Percentiles rank a stretch among this genome's conserved stretches.
These are phyloP conservation scores for Cordilura impudica DNA, from an alignment of 2,888 invertebrate genomes.

Conservation along the genomic window DNA sequence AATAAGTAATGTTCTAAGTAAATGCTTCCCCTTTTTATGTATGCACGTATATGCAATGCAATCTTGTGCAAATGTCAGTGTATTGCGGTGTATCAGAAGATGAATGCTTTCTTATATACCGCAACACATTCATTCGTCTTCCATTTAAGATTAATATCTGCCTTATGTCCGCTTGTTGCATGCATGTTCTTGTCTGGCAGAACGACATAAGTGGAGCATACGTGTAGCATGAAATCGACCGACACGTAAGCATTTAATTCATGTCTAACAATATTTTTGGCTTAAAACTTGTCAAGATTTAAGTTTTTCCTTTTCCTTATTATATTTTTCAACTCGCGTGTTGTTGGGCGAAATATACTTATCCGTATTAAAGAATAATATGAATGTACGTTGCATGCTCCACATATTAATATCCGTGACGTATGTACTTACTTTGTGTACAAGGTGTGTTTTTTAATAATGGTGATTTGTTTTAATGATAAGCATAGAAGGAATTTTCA, in stretches of 20 bases:
- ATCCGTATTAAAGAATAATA: slow-evolving; percentile 4
- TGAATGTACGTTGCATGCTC: slow-evolving; percentile 21
- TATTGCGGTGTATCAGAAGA: background rate
- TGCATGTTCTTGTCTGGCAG: slow-evolving; percentile 34
- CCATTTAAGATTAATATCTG: slow-evolving; percentile 54
- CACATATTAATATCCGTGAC: slow-evolving; percentile 51
- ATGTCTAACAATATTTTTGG: slow-evolving; percentile 37
- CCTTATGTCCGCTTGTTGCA: slow-evolving; percentile 58
- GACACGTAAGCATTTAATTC: slow-evolving; percentile 58
- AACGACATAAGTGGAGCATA: slow-evolving; percentile 54
- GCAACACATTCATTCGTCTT: background rate
- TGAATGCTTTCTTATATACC: background rate
- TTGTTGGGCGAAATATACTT: background rate
- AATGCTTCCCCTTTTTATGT: background rate
- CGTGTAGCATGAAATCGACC: slow-evolving; percentile 14
- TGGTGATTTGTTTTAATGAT: too few relatives aligned
- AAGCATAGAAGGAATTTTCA: too few relatives aligned
- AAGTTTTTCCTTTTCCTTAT: background rate
- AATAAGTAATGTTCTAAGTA: slow-evolving; percentile 1
- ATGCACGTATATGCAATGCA: background rate
- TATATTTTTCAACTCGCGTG: background rate
- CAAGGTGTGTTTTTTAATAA: too few relatives aligned
- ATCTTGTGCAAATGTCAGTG: slow-evolving; percentile 24
- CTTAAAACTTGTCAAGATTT: slow-evolving; percentile 9
- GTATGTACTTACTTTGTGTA: too few relatives aligned